phyloP scores from a whole-genome alignment of 2,797 vertebrate species.

The Lepus townsendii region DNA sequence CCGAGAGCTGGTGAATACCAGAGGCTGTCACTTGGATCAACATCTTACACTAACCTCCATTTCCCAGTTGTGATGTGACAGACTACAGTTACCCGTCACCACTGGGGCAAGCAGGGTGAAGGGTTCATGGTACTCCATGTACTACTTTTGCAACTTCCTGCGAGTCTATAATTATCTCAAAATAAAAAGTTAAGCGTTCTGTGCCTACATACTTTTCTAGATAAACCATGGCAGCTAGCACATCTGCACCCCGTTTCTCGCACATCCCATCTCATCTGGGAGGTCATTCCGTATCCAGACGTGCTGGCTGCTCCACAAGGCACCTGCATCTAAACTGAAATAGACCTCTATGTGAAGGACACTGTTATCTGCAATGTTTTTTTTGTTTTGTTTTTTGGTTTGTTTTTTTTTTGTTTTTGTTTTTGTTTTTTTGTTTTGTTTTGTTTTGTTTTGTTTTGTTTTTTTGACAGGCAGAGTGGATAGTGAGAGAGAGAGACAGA shows the following conservation, averaged over 20 bases:
- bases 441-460: no score
- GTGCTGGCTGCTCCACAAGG: background rate
- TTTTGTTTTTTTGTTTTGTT: no score
- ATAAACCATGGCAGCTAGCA: background rate
- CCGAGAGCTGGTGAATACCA: fast-evolving
- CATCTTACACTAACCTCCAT: fast-evolving
- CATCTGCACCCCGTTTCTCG: background rate
- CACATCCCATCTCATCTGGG: background rate
- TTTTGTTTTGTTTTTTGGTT: no score
- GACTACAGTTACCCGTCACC: background rate
- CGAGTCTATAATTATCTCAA: conserved; percentile 4
- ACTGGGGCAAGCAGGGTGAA: background rate
- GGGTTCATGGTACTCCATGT: background rate
- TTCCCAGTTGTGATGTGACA: background rate
- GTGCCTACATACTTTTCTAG: background rate
- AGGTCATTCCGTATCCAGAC: background rate
- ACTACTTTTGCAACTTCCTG: conserved; percentile 21
- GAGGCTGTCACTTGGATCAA: background rate
- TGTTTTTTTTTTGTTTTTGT: no score
- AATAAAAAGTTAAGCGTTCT: background rate
- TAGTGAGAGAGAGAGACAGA: no score
- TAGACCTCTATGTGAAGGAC: background rate
- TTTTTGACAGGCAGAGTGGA: no score
- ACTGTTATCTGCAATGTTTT: background rate
- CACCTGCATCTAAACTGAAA: fast-evolving